Conservation (phyloP, 2,797 vertebrate species). For the Acrossocheilus fasciatus region DNA sequence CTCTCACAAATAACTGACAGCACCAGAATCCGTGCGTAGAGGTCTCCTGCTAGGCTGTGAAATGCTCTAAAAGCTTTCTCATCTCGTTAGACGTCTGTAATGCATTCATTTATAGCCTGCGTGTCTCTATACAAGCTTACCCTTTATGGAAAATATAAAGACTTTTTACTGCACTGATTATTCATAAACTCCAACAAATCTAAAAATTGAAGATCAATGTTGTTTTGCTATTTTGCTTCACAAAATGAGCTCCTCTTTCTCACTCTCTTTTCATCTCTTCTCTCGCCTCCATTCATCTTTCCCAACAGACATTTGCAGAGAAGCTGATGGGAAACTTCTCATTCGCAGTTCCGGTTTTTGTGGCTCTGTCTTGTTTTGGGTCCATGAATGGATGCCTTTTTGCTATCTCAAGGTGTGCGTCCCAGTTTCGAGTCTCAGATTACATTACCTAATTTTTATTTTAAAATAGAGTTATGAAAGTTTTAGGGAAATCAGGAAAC, state of each 20-base stretch:
- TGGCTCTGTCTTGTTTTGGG: conserved; percentile 93
- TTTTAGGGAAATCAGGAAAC: not conserved
- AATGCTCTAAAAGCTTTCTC: conserved; percentile 61
- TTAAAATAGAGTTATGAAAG: not conserved
- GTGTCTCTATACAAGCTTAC: conserved; percentile 25
- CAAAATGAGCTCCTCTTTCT: not conserved
- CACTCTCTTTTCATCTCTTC: not conserved
- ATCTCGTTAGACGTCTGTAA: conserved; percentile 60
- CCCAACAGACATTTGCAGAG: conserved; percentile 89
- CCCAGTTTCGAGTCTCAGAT: not conserved
- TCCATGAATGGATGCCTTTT: conserved; percentile 93
- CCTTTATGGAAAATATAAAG: conserved; percentile 43
- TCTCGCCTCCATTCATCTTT: not conserved
- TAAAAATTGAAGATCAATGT: conserved; percentile 53
- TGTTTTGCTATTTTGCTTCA: conserved; percentile 41
- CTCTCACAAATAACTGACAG: conserved; percentile 54
- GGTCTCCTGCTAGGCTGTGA: conserved; percentile 54
- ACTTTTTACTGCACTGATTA: conserved; percentile 50
- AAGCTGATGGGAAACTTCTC: conserved; percentile 89
- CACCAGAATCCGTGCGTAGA: conserved; percentile 7
- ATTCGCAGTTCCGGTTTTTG: conserved; percentile 88
- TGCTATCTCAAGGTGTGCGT: conserved; percentile 89
- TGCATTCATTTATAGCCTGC: conserved; percentile 53
- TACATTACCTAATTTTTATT: not conserved
- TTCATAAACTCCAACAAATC: conserved; percentile 54